Conservation (phyloP, 2,113 vertebrate species). For the Pogona vitticeps region DNA sequence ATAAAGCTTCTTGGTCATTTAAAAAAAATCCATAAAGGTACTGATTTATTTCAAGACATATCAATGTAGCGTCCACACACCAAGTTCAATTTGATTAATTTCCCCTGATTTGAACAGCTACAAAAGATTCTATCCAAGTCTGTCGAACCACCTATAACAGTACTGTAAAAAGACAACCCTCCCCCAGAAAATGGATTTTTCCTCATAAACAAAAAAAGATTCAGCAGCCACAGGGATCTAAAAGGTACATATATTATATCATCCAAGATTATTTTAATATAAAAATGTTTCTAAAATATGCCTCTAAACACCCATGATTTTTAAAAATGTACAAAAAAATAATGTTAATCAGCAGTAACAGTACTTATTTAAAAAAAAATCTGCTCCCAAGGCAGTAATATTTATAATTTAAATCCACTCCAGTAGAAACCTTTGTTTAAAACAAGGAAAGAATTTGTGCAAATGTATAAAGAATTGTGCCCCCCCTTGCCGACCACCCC, state of each 20-base stretch:
- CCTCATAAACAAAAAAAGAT: conserved; percentile 63
- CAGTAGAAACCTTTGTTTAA: conserved; percentile 62
- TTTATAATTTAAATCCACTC: conserved; percentile 82
- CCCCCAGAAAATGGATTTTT: conserved; percentile 7
- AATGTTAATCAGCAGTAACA: conserved; percentile 79
- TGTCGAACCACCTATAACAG: conserved; percentile 44
- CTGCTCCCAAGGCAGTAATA: conserved; percentile 71
- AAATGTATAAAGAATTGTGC: conserved; percentile 65
- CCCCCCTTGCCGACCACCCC: conserved; percentile 26
- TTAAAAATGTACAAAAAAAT: conserved; percentile 75
- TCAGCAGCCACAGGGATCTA: conserved; percentile 83
- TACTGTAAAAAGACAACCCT: conserved; percentile 48
- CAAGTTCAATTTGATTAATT: conserved; percentile 62
- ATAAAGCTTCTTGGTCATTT: conserved; percentile 56
- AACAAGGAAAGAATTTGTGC: conserved; percentile 77
- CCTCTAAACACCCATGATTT: conserved; percentile 76
- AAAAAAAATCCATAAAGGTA: conserved; percentile 55
- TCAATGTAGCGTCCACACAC: conserved; percentile 43
- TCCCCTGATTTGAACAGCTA: conserved; percentile 51
- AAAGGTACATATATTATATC: conserved; percentile 78
- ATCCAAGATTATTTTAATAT: conserved; percentile 73
- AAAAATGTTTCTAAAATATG: conserved; percentile 80
- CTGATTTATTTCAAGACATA: conserved; percentile 54
- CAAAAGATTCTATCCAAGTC: conserved; percentile 63
- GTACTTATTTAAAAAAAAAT: conserved; percentile 72